A percentile compares a stretch with the other conserved stretches of the same genome.
These are phyloP conservation scores for Polietes domitor DNA, from an alignment of 2,888 invertebrate species.

Conservation along the genomic window DNA sequence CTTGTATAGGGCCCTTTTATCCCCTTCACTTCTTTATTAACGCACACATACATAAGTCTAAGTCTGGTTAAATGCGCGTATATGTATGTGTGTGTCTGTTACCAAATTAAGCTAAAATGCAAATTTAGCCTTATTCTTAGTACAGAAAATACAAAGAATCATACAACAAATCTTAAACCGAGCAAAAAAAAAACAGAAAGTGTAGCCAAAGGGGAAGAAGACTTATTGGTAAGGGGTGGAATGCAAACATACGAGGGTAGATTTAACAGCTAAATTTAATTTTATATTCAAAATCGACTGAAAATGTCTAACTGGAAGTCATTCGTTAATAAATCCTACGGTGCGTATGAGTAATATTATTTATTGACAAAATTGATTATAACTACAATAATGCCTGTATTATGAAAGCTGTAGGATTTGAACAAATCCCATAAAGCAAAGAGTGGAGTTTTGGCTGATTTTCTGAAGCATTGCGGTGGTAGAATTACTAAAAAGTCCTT, in stretches of 20 bases:
- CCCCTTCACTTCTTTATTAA: not conserved
- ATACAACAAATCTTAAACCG: not conserved
- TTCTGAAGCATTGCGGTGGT: too few species aligned
- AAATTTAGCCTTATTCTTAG: conserved; percentile 27
- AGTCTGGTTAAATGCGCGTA: not conserved
- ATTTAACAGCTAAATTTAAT: not conserved
- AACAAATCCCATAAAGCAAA: too few species aligned
- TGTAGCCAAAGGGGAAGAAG: not conserved
- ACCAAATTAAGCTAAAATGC: conserved; percentile 29
- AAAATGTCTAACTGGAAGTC: too few species aligned
- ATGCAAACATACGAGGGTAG: not conserved
- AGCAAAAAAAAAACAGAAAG: not conserved
- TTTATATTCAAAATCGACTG: too few species aligned
- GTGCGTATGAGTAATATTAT: too few species aligned
- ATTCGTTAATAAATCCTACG: too few species aligned
- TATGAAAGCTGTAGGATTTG: too few species aligned
- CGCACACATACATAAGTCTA: not conserved
- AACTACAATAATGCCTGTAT: too few species aligned
- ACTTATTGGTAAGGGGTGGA: not conserved
- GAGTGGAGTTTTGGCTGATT: too few species aligned
- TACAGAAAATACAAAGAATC: conserved; percentile 13
- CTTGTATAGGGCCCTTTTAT: too few species aligned
- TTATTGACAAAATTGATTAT: too few species aligned
- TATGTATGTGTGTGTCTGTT: not conserved
- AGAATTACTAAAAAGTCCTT: too few species aligned